Evolutionary conservation across 2,113 vertebrate species (phyloP).

Genomic region (Garra rufa): DNA sequence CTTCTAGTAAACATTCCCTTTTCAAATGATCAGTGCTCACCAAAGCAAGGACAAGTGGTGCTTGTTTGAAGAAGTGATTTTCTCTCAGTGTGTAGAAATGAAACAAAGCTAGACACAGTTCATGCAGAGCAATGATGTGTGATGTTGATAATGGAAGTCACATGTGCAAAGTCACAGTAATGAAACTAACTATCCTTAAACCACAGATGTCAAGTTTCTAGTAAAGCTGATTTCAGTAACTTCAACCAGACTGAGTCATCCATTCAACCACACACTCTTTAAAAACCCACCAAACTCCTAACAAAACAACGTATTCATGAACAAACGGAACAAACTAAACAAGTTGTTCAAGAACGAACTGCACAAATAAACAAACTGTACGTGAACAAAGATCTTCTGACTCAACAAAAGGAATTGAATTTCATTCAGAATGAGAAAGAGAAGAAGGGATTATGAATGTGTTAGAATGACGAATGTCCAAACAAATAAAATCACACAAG

Average conservation of each 20-base stretch:
- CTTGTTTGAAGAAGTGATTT: neutral
- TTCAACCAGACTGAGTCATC: neutral
- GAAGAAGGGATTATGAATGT: neutral
- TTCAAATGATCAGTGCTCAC: neutral
- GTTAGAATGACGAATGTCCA: neutral
- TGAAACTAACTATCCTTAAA: neutral
- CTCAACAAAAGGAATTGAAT: neutral
- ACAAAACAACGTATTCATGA: neutral
- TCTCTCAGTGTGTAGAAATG: conserved; percentile 8
- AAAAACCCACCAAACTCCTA: neutral
- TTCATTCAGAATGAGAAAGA: neutral
- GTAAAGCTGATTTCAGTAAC: neutral
- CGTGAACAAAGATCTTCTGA: neutral
- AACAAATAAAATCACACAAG: neutral
- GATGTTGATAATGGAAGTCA: neutral
- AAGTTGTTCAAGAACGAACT: neutral
- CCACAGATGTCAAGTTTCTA: neutral
- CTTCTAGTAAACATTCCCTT: neutral
- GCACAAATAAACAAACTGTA: neutral
- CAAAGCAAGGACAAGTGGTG: neutral
- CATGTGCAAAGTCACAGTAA: neutral
- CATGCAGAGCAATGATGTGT: conserved; percentile 1
- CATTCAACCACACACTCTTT: neutral
- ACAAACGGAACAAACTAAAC: neutral
- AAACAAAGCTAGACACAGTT: neutral